Evolutionary conservation across 2,888 invertebrate species (phyloP), one percentile per base, ranked within the genome.

Genomic region (Malthinus seriepunctatus): DNA sequence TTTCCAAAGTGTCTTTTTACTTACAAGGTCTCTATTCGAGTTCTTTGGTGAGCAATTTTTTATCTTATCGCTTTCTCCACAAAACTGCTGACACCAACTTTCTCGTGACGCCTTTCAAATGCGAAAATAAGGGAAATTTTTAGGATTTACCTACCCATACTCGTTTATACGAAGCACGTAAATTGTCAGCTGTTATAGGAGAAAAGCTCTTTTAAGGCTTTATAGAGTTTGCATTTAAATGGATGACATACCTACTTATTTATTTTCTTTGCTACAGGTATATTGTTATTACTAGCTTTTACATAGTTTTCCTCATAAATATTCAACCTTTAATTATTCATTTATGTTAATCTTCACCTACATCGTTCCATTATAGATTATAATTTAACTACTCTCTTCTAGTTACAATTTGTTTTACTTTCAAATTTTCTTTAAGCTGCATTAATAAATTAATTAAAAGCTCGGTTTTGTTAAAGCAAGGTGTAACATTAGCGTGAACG

Each of bases 61-160:
- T 60, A 60, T 60, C 63, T 57, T 65, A 67, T 65, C 62, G 66
- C 64, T 68, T 67, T 64, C 63, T 60, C 58, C 64, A 32, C 56
- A 56, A 60, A 62, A 66, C 63, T 63, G 69, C 69, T 69, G 69
- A 68, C 66, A 63, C 61, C 59, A 66, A 65, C 63, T 64, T 65
- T 69, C 63, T 60, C 61, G 62, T 59, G 65, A 66, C 67, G 67
- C 66, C 64, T 68, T 68, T 66, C 64, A 65, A 65, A 68, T 63
- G 61, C 63, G 54, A 66, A 68, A 68, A 69, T 68, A 68, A 67
- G 68, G 67, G 61, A 67, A 67, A 68, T 69, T 69, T 68, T 63
- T 59, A 48, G 56, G 64, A 65, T 66, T 69, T 69, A 65, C 65
- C 66, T 64, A 59, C 66, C 23, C 63, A 51, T 56, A 55, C 49